These are phyloP conservation scores for Platynereis dumerilii DNA, from an alignment of 2,888 invertebrate genomes.

Conservation along the genomic window DNA sequence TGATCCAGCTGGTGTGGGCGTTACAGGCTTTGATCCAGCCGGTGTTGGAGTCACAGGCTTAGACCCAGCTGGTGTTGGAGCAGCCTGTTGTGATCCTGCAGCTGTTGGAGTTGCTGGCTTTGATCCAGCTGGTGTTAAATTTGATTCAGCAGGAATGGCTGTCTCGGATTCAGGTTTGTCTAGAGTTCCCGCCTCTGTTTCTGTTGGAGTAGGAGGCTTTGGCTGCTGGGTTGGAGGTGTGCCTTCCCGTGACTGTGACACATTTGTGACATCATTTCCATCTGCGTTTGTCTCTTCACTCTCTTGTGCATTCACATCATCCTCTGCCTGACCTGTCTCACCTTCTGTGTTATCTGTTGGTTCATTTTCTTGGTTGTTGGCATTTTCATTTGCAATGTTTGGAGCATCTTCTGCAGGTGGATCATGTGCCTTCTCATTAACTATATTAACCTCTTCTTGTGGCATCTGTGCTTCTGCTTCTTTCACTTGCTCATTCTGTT, in stretches of 20 bases:
- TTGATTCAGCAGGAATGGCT: constrained; percentile 1
- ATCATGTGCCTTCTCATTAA: neutral
- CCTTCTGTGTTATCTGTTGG: neutral
- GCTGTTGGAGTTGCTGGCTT: constrained; percentile 14
- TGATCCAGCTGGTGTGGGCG: neutral
- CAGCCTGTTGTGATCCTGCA: neutral
- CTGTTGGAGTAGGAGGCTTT: constrained; percentile 3
- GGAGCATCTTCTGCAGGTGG: neutral
- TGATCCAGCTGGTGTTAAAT: constrained; percentile 2
- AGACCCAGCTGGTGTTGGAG: constrained; percentile 6
- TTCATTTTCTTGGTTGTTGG: neutral
- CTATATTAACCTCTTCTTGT: constrained; percentile 6
- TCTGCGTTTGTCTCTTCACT: neutral
- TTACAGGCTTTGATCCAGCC: neutral
- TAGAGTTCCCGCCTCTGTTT: constrained; percentile 7
- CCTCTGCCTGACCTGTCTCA: neutral
- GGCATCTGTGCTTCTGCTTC: neutral
- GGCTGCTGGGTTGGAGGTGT: constrained; percentile 2
- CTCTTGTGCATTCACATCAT: neutral
- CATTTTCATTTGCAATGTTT: constrained; percentile 4
- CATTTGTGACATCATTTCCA: neutral
- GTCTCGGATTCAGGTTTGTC: constrained; percentile 4
- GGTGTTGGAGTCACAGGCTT: constrained; percentile 1
- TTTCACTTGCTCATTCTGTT: neutral
- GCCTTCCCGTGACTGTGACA: constrained; percentile 7